Evolutionary conservation across 2,113 vertebrate genomes (phyloP), one percentile per base, ranked within the genome.

Genomic region (Dissostichus mawsoni): DNA sequence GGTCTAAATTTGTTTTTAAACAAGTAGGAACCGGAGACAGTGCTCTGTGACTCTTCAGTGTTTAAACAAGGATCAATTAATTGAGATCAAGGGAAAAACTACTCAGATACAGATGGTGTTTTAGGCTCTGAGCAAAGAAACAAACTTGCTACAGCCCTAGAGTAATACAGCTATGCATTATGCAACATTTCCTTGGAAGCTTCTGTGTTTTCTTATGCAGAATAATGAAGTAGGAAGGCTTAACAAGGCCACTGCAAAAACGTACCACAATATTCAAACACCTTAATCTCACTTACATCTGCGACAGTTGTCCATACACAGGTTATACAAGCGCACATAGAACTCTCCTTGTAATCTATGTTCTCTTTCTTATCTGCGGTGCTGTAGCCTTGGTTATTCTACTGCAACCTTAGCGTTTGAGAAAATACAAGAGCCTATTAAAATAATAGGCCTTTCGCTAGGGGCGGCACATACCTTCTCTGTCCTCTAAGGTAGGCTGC

Each of bases 1-100:
- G 18, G 33, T 78, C 64, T 48, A 47, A 53, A 69, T 71, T 47
- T 83, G 8, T 56, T 64, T 83, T 77, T 76, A 14, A 61, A 57
- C 33, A 13, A 52, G 47, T 3, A 18, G 51, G 18, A 70, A 72
- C 5, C 6, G 9, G 53, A 11, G 5, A 45, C 25, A 53, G 18
- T 5, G 16, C 61, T 50, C 18, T 61, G n/a, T 62, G 77, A 69
- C 47, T 65, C 9, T 20, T 18, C 59, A 5, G n/a, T 72, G 50
- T 77, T 80, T 36, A 55, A 89, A 87, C 69, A 80, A 57, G 66
- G 66, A 84, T 92, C 56, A 78, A 65, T 90, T 86, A 50, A 87
- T 84, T 1, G 3, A 71, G 79, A 83, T 81, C 69, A 82, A 83
- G 76, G 57, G 65, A 41, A 44, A 84, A 66, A 62, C 65, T 51